phyloP scores from a whole-genome alignment of 2,797 vertebrate species.

The Cephalopachus bancanus region DNA sequence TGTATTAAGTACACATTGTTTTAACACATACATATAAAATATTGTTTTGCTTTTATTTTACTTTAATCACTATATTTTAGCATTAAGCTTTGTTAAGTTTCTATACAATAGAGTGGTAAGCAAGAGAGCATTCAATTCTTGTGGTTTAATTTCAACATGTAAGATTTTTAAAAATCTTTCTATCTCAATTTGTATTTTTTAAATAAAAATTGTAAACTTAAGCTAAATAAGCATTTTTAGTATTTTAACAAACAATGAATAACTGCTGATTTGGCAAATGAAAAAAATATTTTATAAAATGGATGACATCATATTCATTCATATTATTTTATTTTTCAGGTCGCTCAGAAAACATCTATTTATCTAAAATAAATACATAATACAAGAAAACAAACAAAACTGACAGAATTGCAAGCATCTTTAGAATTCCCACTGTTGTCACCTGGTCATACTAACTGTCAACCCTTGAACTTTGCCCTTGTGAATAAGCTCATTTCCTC shows the following conservation, averaged over 20 bases:
- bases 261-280: neutral
- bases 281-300: neutral
- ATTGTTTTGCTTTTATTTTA: too few species aligned
- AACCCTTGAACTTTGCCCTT: neutral
- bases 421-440: neutral
- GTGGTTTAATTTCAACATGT: too few species aligned
- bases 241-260: neutral
- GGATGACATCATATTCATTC: neutral
- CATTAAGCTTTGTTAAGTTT: too few species aligned
- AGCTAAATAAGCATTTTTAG: neutral
- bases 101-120: too few species aligned
- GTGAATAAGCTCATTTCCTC: neutral
- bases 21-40: neutral
- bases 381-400: neutral
- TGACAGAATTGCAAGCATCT: neutral
- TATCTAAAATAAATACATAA: neutral
- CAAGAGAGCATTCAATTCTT: too few species aligned
- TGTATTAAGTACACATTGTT: constrained; percentile 40
- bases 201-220: too few species aligned
- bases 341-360: neutral
- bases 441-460: neutral
- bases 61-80: too few species aligned
- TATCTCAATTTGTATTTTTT: too few species aligned
- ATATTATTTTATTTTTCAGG: neutral
- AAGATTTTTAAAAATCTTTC: too few species aligned